Evolutionary conservation across 2,888 invertebrate genomes (phyloP).

Genomic region (Stictocephala bisonia): DNA sequence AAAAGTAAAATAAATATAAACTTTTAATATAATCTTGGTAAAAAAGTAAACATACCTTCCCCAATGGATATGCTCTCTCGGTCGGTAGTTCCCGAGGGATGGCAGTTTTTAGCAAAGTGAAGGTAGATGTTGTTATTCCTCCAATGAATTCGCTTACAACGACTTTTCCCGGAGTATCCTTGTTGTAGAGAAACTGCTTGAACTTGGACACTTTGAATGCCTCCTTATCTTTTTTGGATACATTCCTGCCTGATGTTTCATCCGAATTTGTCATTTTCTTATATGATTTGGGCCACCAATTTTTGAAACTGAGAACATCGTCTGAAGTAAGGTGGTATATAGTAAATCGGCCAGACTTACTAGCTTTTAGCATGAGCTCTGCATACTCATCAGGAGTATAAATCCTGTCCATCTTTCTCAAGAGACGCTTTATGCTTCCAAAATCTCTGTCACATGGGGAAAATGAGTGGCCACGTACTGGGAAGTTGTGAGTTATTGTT

Average conservation of each 20-base stretch:
- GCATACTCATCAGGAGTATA: slow-evolving; percentile 30
- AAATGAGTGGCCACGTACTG: slow-evolving; percentile 41
- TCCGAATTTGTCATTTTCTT: slow-evolving; percentile 33
- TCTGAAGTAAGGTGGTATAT: slow-evolving; percentile 31
- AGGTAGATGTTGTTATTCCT: slow-evolving; percentile 22
- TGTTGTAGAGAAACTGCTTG: slow-evolving; percentile 30
- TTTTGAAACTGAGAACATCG: slow-evolving; percentile 29
- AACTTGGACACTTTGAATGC: slow-evolving; percentile 40
- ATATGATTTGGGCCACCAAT: slow-evolving; percentile 37
- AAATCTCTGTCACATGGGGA: slow-evolving; percentile 35
- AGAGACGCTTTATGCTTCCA: slow-evolving; percentile 23
- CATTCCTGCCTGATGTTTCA: slow-evolving; percentile 39
- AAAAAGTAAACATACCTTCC: slow-evolving; percentile 26
- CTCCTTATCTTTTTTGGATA: slow-evolving; percentile 28
- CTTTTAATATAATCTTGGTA: slow-evolving; percentile 2
- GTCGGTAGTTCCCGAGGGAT: slow-evolving; percentile 28
- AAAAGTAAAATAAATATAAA: slow-evolving; percentile 12
- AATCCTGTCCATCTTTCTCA: slow-evolving; percentile 39
- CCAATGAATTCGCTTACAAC: slow-evolving; percentile 23
- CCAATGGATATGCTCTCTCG: slow-evolving; percentile 27
- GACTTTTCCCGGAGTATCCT: slow-evolving; percentile 26
- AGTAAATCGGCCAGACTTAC: slow-evolving; percentile 31
- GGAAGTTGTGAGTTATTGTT: slow-evolving; percentile 34
- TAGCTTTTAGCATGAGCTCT: slow-evolving; percentile 30
- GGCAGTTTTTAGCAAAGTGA: slow-evolving; percentile 12